Evolutionary conservation across 1,140 invertebrate species (phyloP), one percentile per base, ranked within the genome.

Genomic region (Zaprionus tsacasi): DNA sequence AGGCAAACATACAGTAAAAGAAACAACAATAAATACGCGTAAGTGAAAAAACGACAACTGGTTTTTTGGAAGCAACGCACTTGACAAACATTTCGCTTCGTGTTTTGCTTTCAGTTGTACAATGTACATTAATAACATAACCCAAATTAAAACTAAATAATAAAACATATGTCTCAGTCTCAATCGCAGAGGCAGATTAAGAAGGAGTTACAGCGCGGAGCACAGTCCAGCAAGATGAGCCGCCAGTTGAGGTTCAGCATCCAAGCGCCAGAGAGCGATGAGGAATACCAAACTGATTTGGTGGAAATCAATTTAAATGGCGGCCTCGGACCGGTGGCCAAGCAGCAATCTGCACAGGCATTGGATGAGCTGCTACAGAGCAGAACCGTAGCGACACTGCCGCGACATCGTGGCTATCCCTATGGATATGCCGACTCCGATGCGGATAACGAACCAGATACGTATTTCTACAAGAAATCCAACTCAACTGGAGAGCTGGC

Each of bases 71-170:
- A 67, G 35, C 36, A 52, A 17, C 35, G 50, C 35, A 76, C 60
- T 71, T 67, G 68, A 70, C 68, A 66, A 76, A 71, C 63, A 78
- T 76, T 87, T 72, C 17, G 54, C 61, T 57, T 61, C 10, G 50
- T 76, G 67, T 68, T 80, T 79, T 70, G 66, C 43, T 64, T 70
- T 70, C 48, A 36, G 60, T 54, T 27, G 70, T 85, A 64, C 57
- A 66, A 66, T 55, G 61, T 76, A 72, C 57, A 59, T 65, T 78
- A 81, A 81, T 50, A 50, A 25, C 17, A 11, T 83, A 82, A 82
- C 83, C 83, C 68, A 89, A 89, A 83, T 89, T 89, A 65, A 78
- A 81, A 76, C 38, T 66, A 83, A 83, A 78, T 78, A 89, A 87
- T 57, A 54, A 70, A 80, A 61, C 56, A 71, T 50, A 45, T 56